Conservation (phyloP, 2,113 vertebrate genomes). For the Pardalotus punctatus region DNA sequence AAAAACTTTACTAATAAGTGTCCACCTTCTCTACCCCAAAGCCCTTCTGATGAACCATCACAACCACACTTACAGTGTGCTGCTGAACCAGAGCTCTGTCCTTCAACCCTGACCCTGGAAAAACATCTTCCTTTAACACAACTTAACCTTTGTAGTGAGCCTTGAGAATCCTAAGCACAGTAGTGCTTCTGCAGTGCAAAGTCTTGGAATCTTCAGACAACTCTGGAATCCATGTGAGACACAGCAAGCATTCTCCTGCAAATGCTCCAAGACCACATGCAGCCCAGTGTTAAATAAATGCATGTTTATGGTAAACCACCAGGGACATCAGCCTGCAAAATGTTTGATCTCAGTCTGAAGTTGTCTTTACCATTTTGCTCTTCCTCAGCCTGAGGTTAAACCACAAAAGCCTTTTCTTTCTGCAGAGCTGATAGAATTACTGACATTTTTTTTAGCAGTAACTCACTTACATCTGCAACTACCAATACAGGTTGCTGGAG, state of each 20-base stretch:
- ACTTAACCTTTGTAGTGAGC: neutral
- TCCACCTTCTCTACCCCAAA: neutral
- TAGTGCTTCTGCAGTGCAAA: neutral
- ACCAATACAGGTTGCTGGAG: neutral
- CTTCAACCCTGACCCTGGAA: neutral
- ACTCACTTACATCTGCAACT: neutral
- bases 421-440: neutral
- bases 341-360: neutral
- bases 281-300: neutral
- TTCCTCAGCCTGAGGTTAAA: neutral
- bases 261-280: neutral
- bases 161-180: neutral
- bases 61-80: neutral
- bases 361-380: neutral
- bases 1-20: neutral
- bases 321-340: neutral
- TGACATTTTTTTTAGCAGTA: neutral
- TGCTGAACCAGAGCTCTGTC: neutral
- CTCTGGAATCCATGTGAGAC: neutral
- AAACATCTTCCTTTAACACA: neutral
- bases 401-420: neutral
- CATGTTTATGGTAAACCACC: neutral
- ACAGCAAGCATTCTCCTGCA: neutral
- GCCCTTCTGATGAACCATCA: neutral
- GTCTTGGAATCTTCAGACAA: neutral